These are phyloP conservation scores for Rhinolophus ferrumequinum DNA, from an alignment of 2,113 vertebrate genomes.

Conservation along the genomic window DNA sequence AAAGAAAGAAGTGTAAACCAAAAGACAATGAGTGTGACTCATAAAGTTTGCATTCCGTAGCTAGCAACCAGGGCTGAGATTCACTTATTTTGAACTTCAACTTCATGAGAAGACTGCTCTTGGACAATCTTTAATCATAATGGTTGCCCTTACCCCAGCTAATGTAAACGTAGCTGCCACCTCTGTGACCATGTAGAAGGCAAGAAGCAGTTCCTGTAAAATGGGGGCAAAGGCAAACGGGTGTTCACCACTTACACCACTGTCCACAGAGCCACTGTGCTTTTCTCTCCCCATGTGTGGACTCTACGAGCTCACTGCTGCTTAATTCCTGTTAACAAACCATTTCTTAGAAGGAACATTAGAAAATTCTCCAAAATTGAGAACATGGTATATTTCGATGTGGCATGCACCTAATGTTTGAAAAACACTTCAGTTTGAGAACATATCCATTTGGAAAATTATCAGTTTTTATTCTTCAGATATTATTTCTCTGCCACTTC, in stretches of 20 bases:
- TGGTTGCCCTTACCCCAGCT: too few relatives aligned
- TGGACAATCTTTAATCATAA: neutral
- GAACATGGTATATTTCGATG: neutral
- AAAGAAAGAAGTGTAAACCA: neutral
- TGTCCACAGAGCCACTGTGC: neutral
- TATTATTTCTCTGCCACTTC: neutral
- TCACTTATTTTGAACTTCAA: neutral
- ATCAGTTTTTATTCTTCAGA: neutral
- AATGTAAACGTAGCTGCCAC: neutral
- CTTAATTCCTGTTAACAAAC: neutral
- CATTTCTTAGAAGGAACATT: neutral
- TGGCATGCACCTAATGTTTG: neutral
- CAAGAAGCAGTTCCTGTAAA: neutral
- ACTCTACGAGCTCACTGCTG: neutral
- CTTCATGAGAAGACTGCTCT: neutral
- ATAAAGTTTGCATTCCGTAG: neutral
- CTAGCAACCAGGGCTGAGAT: neutral
- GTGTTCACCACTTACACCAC: neutral
- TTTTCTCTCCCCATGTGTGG: rapidly evolving
- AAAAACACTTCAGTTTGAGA: neutral
- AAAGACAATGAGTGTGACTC: neutral
- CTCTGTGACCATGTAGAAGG: neutral
- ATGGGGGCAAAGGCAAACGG: neutral
- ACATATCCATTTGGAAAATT: neutral
- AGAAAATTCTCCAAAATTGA: neutral